These are phyloP conservation scores for Lamprologus callipterus DNA, from an alignment of 2,113 vertebrate species.

Conservation along the genomic window DNA sequence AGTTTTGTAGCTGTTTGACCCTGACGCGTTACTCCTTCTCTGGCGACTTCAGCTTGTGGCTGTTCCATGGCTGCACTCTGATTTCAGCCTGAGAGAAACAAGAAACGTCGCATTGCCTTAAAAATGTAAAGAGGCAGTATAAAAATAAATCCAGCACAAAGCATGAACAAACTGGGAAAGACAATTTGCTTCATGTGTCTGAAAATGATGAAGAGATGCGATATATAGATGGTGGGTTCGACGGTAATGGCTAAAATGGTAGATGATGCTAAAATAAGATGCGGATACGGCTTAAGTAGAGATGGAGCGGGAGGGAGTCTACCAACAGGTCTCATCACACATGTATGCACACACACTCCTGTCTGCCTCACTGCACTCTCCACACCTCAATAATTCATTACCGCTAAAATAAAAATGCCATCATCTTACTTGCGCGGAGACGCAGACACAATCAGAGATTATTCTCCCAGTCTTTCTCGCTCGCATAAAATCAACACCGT, in stretches of 20 bases:
- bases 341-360: slow-evolving; percentile 18
- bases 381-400: slow-evolving; percentile 70
- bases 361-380: slow-evolving; percentile 58
- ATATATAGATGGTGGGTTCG: background rate
- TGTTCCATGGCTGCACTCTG: background rate
- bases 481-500: background rate
- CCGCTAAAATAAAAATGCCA: slow-evolving; percentile 69
- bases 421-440: slow-evolving; percentile 49
- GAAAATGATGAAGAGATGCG: background rate
- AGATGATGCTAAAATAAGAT: slow-evolving; percentile 19
- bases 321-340: slow-evolving; percentile 47
- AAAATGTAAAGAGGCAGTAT: background rate
- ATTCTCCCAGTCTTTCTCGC: background rate
- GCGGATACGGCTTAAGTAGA: background rate
- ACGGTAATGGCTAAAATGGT: background rate
- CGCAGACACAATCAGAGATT: slow-evolving; percentile 40
- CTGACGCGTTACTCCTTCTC: background rate
- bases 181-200: background rate
- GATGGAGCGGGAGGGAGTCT: slow-evolving; percentile 6
- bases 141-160: slow-evolving; percentile 28
- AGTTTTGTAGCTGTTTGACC: background rate
- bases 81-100: background rate
- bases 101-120: background rate
- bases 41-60: background rate
- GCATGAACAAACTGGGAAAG: background rate